phyloP scores from a whole-genome alignment of 1,140 invertebrate genomes.

The Drosophila tani region DNA sequence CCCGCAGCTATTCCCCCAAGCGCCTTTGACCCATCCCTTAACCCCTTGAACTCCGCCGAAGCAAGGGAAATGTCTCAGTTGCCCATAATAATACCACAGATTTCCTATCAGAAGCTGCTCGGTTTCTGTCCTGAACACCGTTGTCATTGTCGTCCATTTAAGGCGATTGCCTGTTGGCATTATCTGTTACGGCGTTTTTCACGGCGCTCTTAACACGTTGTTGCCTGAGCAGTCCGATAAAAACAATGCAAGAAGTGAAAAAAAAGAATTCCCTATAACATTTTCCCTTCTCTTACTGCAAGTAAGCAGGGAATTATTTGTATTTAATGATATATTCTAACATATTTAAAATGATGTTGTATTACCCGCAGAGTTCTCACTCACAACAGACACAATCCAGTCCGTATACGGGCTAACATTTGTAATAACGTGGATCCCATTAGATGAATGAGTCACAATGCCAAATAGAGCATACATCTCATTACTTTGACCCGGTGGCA shows the following conservation, averaged over 20 bases:
- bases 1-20: conserved; percentile 30
- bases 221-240: background rate
- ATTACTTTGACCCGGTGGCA: background rate
- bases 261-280: background rate
- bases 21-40: conserved; percentile 1
- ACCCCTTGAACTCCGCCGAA: background rate
- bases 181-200: conserved; percentile 6
- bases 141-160: conserved; percentile 14
- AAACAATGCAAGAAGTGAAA: background rate
- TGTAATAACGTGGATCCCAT: background rate
- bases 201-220: conserved; percentile 14
- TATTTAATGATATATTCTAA: background rate
- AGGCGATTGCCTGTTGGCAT: conserved; percentile 7
- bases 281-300: background rate
- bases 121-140: background rate
- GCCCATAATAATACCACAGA: conserved; percentile 20
- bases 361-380: background rate
- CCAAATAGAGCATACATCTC: background rate
- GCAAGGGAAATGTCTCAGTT: conserved; percentile 16
- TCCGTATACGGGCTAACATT: background rate
- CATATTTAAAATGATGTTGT: background rate
- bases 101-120: conserved; percentile 20
- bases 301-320: too few species aligned
- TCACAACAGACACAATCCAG: background rate
- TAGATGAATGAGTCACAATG: background rate